Percentiles rank a stretch among this genome's conserved stretches.
Evolutionary conservation across 1,140 invertebrate genomes (phyloP).

Genomic region (Steinernema feltiae): DNA sequence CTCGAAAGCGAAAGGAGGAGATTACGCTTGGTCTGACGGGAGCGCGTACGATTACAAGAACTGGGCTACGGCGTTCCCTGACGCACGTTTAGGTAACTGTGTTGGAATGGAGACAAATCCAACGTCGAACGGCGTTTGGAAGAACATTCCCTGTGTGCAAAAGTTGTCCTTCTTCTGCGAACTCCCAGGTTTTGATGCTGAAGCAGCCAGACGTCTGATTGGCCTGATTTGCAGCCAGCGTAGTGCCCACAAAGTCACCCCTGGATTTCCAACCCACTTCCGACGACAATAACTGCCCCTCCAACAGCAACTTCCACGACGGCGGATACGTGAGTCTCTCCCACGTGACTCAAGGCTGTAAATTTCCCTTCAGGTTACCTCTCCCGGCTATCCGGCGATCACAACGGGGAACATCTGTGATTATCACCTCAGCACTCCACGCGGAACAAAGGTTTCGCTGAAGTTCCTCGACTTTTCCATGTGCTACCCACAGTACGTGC

Average conservation of each 20-base stretch:
- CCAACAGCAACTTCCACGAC: background rate
- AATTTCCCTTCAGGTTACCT: background rate
- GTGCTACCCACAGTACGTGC: background rate
- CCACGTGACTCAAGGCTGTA: background rate
- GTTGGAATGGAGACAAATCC: background rate
- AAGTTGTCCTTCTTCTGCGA: background rate
- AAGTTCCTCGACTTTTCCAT: conserved; percentile 1
- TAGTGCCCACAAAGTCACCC: background rate
- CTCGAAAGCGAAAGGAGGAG: background rate
- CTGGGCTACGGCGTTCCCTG: background rate
- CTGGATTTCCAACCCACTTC: background rate
- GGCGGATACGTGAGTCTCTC: background rate
- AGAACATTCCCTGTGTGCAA: background rate
- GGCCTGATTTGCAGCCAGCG: background rate
- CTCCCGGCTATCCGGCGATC: background rate
- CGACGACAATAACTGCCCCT: background rate
- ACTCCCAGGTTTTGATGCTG: background rate
- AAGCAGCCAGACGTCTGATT: background rate
- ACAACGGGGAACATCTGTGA: background rate
- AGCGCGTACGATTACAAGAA: background rate
- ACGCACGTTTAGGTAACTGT: background rate
- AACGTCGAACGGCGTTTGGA: background rate
- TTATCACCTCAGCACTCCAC: background rate
- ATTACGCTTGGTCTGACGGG: background rate
- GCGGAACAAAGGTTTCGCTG: background rate